Conservation (phyloP, 1,140 invertebrate species). For the Venustaconcha ellipsiformis region DNA sequence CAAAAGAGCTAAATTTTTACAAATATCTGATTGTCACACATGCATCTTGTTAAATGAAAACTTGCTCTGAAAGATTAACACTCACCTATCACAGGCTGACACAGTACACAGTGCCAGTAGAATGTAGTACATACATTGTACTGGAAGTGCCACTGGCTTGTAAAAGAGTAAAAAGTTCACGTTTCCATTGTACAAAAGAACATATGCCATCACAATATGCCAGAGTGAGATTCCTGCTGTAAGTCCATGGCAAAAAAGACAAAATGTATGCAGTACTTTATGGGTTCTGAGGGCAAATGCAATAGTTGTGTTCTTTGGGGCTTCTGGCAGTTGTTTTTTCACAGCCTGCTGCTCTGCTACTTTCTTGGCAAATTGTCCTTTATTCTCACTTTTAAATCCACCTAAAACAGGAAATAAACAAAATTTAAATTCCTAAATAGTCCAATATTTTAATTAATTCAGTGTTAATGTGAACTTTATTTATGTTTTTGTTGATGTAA, state of each 20-base stretch:
- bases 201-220: slow-evolving; percentile 56
- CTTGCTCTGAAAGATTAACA: background rate
- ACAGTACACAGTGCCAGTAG: slow-evolving; percentile 56
- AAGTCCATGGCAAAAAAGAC: slow-evolving; percentile 61
- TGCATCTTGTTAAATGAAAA: background rate
- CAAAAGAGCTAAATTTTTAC: background rate
- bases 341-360: slow-evolving; percentile 43
- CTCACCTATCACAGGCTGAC: slow-evolving; percentile 60
- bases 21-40: background rate
- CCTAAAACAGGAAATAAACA: slow-evolving; percentile 36
- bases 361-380: slow-evolving; percentile 48
- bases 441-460: background rate
- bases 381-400: slow-evolving; percentile 58
- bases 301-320: slow-evolving; percentile 49
- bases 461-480: slow-evolving; percentile 1
- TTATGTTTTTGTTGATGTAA: background rate
- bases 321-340: slow-evolving; percentile 31
- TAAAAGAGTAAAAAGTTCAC: slow-evolving; percentile 59
- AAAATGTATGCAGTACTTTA: slow-evolving; percentile 49
- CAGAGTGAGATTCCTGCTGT: slow-evolving; percentile 59
- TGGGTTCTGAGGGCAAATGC: slow-evolving; percentile 58
- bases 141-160: slow-evolving; percentile 51
- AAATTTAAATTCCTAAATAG: background rate
- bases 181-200: slow-evolving; percentile 37
- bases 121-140: slow-evolving; percentile 59